Evolutionary conservation across 2,113 vertebrate species (phyloP).

Genomic region (Cephalophus harveyi): DNA sequence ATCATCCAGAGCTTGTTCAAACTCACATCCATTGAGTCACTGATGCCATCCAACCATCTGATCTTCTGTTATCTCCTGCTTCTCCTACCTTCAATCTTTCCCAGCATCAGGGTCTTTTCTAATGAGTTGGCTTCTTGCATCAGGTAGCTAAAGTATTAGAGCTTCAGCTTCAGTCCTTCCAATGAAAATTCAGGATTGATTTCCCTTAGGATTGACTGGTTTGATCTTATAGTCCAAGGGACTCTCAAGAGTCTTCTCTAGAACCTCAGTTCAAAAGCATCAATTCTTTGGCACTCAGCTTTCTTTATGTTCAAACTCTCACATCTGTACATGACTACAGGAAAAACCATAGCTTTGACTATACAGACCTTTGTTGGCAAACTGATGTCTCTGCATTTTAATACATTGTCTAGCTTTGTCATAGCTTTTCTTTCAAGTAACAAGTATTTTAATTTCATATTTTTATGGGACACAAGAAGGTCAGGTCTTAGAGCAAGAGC

Average conservation of each 20-base stretch:
- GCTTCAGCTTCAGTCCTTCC: not conserved
- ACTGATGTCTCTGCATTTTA: not conserved
- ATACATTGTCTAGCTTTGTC: not conserved
- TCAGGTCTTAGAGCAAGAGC: too few relatives aligned
- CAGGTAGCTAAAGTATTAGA: not conserved
- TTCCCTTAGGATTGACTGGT: not conserved
- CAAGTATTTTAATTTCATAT: not conserved
- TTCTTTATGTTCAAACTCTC: not conserved
- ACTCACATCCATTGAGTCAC: not conserved
- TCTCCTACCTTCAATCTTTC: not conserved
- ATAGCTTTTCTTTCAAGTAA: not conserved
- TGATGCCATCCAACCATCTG: not conserved
- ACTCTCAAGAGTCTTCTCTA: not conserved
- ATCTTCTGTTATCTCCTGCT: not conserved
- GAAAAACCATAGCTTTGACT: not conserved
- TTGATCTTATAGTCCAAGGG: not conserved
- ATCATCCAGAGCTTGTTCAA: not conserved
- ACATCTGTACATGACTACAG: not conserved
- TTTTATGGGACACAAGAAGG: not conserved
- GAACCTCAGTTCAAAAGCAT: not conserved
- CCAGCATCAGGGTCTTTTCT: not conserved
- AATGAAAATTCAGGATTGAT: not conserved
- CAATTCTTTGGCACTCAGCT: not conserved
- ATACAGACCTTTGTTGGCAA: not conserved
- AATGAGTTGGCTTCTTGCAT: not conserved